These are phyloP conservation scores for Thunnus thynnus DNA, from an alignment of 2,113 vertebrate genomes.

Conservation along the genomic window DNA sequence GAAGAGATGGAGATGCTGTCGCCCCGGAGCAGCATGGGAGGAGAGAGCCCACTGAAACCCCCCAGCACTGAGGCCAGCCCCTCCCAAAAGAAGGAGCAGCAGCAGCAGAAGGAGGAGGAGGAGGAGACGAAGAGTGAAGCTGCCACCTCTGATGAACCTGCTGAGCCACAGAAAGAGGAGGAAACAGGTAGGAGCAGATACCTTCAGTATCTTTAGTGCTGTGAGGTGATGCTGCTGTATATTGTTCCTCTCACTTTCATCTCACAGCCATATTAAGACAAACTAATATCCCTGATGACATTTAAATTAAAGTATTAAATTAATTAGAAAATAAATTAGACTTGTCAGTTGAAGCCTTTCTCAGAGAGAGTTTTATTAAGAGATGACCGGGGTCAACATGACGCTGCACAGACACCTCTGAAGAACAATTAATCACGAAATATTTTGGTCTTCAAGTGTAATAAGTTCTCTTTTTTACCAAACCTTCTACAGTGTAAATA, in stretches of 20 bases:
- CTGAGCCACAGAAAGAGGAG: no score
- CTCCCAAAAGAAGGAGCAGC: conserved; percentile 56
- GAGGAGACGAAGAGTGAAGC: conserved; percentile 3
- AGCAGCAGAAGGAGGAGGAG: not conserved
- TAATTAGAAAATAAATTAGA: not conserved
- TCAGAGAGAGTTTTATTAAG: no score
- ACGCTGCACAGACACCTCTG: no score
- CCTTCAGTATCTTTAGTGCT: not conserved
- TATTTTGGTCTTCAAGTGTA: no score
- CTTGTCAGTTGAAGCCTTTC: not conserved
- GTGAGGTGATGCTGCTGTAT: not conserved
- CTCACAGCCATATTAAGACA: not conserved
- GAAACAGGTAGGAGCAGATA: no score
- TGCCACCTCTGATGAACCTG: not conserved
- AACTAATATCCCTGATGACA: not conserved
- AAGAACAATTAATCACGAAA: no score
- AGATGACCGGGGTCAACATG: no score
- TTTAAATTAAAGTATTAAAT: not conserved
- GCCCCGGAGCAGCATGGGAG: conserved; percentile 81
- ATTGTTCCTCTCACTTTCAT: not conserved
- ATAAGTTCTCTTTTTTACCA: no score
- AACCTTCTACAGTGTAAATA: no score
- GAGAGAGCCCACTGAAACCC: conserved; percentile 79
- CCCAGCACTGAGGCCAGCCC: conserved; percentile 68
- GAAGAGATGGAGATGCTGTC: conserved; percentile 93